These are phyloP conservation scores for Halocynthia roretzi DNA, from an alignment of 23 tunicate species.

Conservation along the genomic window DNA sequence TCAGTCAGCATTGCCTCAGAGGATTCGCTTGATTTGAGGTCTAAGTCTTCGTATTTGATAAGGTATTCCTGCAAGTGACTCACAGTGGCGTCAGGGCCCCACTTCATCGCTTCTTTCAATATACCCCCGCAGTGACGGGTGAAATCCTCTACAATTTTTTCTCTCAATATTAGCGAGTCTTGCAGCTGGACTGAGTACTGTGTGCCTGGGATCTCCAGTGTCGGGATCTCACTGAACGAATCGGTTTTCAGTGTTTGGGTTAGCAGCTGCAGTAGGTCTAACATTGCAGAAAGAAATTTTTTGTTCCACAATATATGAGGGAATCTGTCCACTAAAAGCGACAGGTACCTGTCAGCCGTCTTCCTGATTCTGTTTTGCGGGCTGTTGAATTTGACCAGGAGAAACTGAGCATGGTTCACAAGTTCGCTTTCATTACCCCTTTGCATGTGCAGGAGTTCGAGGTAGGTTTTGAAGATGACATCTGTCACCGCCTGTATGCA, in stretches of 20 bases:
- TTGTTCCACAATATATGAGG: constrained; percentile 78
- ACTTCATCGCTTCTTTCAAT: constrained; percentile 64
- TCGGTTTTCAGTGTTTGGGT: constrained; percentile 43
- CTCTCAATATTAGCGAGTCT: constrained; percentile 66
- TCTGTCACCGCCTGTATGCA: constrained; percentile 67
- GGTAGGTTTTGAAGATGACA: constrained; percentile 43
- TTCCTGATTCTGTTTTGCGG: constrained; percentile 61
- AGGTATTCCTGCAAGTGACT: constrained; percentile 88
- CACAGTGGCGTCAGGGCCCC: constrained; percentile 74
- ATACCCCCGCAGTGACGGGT: constrained; percentile 48
- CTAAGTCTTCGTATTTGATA: constrained; percentile 20
- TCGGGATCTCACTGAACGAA: constrained; percentile 64
- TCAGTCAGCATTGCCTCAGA: background rate
- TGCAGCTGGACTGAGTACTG: constrained; percentile 40
- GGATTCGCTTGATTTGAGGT: background rate
- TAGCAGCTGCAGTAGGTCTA: constrained; percentile 76
- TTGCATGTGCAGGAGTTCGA: constrained; percentile 25
- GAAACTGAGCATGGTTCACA: constrained; percentile 62
- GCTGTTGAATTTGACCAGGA: constrained; percentile 85
- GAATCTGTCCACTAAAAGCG: constrained; percentile 60
- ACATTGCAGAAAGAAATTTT: constrained; percentile 39
- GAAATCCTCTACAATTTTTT: constrained; percentile 76
- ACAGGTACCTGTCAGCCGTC: constrained; percentile 81
- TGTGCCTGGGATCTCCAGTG: constrained; percentile 53
- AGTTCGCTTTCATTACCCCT: constrained; percentile 36